These are phyloP conservation scores for Oryzias melastigma DNA, from an alignment of 2,113 vertebrate genomes.

Conservation along the genomic window DNA sequence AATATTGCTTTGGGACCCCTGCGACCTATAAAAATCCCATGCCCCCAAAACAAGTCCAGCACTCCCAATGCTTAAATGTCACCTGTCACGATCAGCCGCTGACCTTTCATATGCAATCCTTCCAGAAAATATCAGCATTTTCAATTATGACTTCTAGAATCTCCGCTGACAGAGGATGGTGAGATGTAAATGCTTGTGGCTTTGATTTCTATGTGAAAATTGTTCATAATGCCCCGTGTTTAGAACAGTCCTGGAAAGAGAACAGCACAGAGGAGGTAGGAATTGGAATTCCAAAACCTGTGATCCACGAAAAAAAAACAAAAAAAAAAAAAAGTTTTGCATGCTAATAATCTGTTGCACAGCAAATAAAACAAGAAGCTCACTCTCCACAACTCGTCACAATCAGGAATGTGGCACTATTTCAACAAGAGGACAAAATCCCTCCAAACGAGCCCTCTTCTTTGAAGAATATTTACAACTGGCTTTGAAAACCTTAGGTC, in stretches of 20 bases:
- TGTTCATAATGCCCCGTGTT: constrained; percentile 54
- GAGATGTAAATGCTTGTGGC: constrained; percentile 22
- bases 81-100: constrained; percentile 22
- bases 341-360: constrained; percentile 59
- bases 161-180: constrained; percentile 18
- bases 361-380: constrained; percentile 35
- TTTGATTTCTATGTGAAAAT: constrained; percentile 20
- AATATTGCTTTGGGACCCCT: constrained; percentile 48
- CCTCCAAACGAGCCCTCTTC: constrained; percentile 32
- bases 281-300: constrained; percentile 46
- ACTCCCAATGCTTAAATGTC: constrained; percentile 52
- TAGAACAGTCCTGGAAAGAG: constrained; percentile 26
- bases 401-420: constrained; percentile 49
- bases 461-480: constrained; percentile 53
- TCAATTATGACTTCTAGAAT: constrained; percentile 23
- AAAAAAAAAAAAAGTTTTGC: constrained; percentile 39
- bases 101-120: constrained; percentile 47
- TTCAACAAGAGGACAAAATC: constrained; percentile 43
- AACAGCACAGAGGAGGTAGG: constrained; percentile 52
- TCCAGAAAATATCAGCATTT: constrained; percentile 26
- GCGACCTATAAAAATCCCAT: constrained; percentile 28
- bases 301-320: no score
- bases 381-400: constrained; percentile 40
- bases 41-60: constrained; percentile 42
- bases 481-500: constrained; percentile 48